These are phyloP conservation scores for Tokudaia muenninki DNA, from an alignment of 2,797 vertebrate genomes.

Conservation along the genomic window DNA sequence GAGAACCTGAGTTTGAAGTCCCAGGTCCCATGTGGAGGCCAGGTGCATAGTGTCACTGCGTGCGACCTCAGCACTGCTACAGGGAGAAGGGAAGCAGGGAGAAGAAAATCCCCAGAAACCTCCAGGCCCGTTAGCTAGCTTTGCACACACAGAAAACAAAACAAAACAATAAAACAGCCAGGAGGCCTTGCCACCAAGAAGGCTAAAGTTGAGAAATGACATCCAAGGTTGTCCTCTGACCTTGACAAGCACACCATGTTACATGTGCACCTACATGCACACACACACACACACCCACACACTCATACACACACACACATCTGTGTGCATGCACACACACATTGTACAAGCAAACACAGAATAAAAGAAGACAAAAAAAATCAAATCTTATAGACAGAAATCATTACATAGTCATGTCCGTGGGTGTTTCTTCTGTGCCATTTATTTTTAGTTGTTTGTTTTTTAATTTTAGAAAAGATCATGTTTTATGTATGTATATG, in stretches of 20 bases:
- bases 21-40: background rate
- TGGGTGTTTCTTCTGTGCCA: background rate
- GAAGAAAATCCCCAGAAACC: background rate
- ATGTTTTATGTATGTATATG: too few species aligned
- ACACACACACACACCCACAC: background rate
- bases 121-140: background rate
- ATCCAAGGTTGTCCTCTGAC: background rate
- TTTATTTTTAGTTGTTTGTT: background rate
- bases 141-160: background rate
- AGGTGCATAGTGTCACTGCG: background rate
- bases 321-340: too few species aligned
- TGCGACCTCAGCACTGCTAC: background rate
- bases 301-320: too few species aligned
- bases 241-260: background rate
- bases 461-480: background rate
- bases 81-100: background rate
- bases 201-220: background rate
- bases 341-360: background rate
- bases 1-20: background rate
- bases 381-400: background rate
- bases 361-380: background rate
- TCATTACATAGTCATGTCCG: background rate
- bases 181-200: background rate
- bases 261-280: too few species aligned
- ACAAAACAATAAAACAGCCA: too few species aligned